These are phyloP conservation scores for Grammomys dolichurus DNA, from an alignment of 2,113 vertebrate genomes.

Conservation along the genomic window DNA sequence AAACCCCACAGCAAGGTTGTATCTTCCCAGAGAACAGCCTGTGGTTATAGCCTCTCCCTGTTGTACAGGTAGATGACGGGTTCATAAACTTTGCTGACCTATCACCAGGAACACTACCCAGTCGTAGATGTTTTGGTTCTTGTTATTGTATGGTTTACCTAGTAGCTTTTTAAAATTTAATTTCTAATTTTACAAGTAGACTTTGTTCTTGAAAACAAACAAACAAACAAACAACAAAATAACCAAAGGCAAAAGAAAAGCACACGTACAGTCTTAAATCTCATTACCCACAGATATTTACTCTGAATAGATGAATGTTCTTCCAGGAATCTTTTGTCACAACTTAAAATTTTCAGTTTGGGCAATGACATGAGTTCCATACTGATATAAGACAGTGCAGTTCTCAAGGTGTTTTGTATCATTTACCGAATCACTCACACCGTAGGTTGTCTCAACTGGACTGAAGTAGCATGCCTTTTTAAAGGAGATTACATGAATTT, in stretches of 20 bases:
- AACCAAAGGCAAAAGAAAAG: background rate
- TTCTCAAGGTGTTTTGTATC: background rate
- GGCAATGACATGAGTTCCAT: conserved; percentile 4
- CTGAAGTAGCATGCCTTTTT: conserved; percentile 3
- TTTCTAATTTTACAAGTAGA: background rate
- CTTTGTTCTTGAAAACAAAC: background rate
- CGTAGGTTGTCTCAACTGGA: background rate
- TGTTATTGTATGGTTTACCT: background rate
- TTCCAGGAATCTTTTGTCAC: conserved; percentile 20
- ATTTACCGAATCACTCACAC: background rate
- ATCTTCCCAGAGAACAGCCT: too few species aligned
- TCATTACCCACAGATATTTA: background rate
- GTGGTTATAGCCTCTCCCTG: too few species aligned
- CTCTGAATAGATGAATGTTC: background rate
- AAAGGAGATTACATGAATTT: background rate
- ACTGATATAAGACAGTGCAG: background rate
- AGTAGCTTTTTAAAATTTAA: background rate
- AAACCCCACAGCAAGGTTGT: background rate
- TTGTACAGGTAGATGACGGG: background rate
- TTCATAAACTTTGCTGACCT: background rate
- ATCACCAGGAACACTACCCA: background rate
- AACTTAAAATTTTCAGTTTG: conserved; percentile 42
- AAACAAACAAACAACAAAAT: background rate
- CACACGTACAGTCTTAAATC: background rate
- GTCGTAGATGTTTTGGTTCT: too few species aligned